Evolutionary conservation across 2,113 vertebrate species (phyloP), one percentile per base, ranked within the genome.

Genomic region (Pteronura brasiliensis): DNA sequence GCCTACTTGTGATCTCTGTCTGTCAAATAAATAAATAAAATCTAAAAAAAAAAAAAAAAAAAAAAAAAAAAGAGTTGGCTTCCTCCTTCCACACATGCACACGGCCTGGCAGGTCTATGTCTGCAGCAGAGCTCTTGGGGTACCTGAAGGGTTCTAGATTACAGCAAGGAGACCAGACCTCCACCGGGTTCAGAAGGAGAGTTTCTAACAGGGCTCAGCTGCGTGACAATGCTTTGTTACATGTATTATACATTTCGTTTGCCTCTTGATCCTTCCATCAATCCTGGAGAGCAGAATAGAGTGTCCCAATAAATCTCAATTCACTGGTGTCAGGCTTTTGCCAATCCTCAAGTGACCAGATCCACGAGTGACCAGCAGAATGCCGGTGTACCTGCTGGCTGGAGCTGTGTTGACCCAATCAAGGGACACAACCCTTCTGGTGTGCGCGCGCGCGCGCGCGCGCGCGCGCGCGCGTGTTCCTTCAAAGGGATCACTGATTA

Each of bases 401-500:
- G 8, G 61, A 93, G 18, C 65, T 23, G n/a, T 65, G 71, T 25
- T 47, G 42, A n/a, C 1, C 31, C 39, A 59, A 2, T 88, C 31
- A 77, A 61, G 20, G 42, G 39, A 63, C n/a, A 84, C 31, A 31
- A 1, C 27, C 1, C 18, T 49, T 10, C 44, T 10, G 44, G 9
- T 42, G 5, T 0, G 8, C 47, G 12, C 2, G 47, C 3, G 47
- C 13, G 47, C 47, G 0, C 3, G 77, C 27, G 72, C 3, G 8
- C 47, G 12, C 2, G 47, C 3, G 47, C 13, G 47, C 47, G 0
- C 3, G 77, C 27, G 72, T 80, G 42, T 63, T 29, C 13, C 23
- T 77, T 79, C 21, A 21, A 47, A 69, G 44, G 61, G 17, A 44
- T 72, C 44, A 0, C 23, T 11, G 49, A 49, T 27, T 39, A 42